Evolutionary conservation across 2,113 vertebrate species (phyloP).

Genomic region (Tor tambroides): DNA sequence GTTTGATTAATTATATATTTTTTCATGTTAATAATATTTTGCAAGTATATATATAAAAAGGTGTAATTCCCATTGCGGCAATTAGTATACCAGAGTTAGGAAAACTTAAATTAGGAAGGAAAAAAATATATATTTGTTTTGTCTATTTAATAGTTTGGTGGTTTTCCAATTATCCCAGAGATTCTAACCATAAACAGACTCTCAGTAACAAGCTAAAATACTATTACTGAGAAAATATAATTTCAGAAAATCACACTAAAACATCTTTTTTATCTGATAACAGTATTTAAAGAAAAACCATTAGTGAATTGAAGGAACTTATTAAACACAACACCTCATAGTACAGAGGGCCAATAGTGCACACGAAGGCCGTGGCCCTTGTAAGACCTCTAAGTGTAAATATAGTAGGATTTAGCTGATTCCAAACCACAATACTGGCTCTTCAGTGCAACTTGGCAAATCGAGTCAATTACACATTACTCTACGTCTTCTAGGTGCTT

Average conservation of each 20-base stretch:
- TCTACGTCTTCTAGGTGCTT: slow-evolving; percentile 22
- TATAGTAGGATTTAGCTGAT: slow-evolving; percentile 53
- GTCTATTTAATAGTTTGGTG: background rate
- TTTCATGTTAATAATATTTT: background rate
- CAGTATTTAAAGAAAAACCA: slow-evolving; percentile 57
- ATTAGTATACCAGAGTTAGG: background rate
- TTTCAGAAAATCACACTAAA: slow-evolving; percentile 26
- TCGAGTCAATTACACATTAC: slow-evolving; percentile 45
- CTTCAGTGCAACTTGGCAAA: slow-evolving; percentile 42
- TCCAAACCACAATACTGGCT: slow-evolving; percentile 43
- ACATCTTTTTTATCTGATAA: background rate
- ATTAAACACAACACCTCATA: background rate
- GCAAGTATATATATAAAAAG: background rate
- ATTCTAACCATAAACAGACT: slow-evolving; percentile 15
- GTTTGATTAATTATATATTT: background rate
- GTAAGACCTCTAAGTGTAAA: slow-evolving; percentile 67
- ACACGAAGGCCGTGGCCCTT: slow-evolving; percentile 54
- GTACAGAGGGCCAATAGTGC: slow-evolving; percentile 51
- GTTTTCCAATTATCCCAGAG: background rate
- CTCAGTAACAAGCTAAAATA: slow-evolving; percentile 13
- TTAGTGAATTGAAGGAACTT: slow-evolving; percentile 51
- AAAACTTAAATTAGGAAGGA: background rate
- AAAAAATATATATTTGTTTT: too few species aligned
- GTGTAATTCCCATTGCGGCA: background rate
- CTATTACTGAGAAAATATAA: slow-evolving; percentile 37